phyloP scores from a whole-genome alignment of 2,888 invertebrate species.

The Silvanus unidentatus region DNA sequence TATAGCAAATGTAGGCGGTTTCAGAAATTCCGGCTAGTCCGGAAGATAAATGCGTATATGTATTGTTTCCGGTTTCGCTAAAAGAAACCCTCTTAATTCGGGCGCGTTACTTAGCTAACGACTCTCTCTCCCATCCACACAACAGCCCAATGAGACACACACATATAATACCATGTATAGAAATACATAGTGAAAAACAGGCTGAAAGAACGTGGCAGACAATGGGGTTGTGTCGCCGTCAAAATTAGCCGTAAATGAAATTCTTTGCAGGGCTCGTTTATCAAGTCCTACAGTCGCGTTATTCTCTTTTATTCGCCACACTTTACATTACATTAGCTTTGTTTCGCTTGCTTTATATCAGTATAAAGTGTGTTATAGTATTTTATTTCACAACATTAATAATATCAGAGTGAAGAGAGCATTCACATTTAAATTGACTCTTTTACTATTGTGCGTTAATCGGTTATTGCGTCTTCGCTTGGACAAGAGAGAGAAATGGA shows the following conservation, averaged over 20 bases:
- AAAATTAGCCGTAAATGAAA: conserved; percentile 45
- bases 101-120: conserved; percentile 46
- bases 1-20: conserved; percentile 3
- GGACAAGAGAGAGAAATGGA: too few species aligned
- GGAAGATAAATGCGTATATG: conserved; percentile 48
- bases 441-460: too few species aligned
- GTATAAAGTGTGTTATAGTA: neutral
- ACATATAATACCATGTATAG: neutral
- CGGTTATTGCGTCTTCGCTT: conserved; percentile 3
- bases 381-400: neutral
- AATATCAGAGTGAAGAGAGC: too few species aligned
- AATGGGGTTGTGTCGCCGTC: conserved; percentile 42
- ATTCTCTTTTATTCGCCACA: conserved; percentile 37
- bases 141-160: conserved; percentile 7
- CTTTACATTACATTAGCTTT: conserved; percentile 36
- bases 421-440: too few species aligned
- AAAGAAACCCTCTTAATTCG: conserved; percentile 48
- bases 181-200: conserved; percentile 2
- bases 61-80: conserved; percentile 46
- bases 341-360: conserved; percentile 29
- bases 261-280: conserved; percentile 41
- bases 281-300: conserved; percentile 33
- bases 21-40: conserved; percentile 17
- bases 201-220: conserved; percentile 34
- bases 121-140: conserved; percentile 36